Evolutionary conservation across 2,888 invertebrate species (phyloP).

Genomic region (Tanypteryx hageni): DNA sequence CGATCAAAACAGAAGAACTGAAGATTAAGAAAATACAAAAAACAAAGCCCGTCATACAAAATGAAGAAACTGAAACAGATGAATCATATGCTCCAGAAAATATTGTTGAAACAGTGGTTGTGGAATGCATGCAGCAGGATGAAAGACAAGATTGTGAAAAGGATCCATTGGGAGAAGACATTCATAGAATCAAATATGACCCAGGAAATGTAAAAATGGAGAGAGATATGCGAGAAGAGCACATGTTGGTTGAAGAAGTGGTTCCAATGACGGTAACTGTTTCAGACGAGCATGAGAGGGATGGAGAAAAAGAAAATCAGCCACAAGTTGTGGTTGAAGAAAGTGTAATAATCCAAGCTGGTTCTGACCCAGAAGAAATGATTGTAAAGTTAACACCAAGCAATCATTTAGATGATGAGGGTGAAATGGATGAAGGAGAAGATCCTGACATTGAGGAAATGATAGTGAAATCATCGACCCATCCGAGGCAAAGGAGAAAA

Average conservation of each 20-base stretch:
- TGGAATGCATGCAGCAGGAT: constrained; percentile 39
- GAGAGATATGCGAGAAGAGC: constrained; percentile 54
- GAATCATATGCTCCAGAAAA: constrained; percentile 37
- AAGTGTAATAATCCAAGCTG: constrained; percentile 62
- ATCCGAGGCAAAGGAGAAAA: constrained; percentile 65
- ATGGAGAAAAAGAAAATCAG: constrained; percentile 68
- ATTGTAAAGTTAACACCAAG: constrained; percentile 58
- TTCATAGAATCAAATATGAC: constrained; percentile 20
- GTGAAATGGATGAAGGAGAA: constrained; percentile 51
- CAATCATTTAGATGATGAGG: constrained; percentile 44
- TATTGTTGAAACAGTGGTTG: constrained; percentile 54
- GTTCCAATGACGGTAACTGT: constrained; percentile 53
- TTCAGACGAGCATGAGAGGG: constrained; percentile 59
- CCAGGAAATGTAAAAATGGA: constrained; percentile 39
- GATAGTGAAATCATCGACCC: constrained; percentile 48
- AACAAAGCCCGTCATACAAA: constrained; percentile 31
- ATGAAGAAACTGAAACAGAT: constrained; percentile 50
- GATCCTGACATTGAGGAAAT: constrained; percentile 61
- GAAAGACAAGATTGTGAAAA: constrained; percentile 50
- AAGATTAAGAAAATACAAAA: constrained; percentile 31
- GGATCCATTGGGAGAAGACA: constrained; percentile 36
- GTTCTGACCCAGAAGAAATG: constrained; percentile 65
- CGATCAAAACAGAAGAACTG: not conserved
- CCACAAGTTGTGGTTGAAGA: constrained; percentile 66
- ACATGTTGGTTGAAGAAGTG: constrained; percentile 57